Evolutionary conservation across 2,888 invertebrate genomes (phyloP).

Genomic region (Tetheella fluctuosa): DNA sequence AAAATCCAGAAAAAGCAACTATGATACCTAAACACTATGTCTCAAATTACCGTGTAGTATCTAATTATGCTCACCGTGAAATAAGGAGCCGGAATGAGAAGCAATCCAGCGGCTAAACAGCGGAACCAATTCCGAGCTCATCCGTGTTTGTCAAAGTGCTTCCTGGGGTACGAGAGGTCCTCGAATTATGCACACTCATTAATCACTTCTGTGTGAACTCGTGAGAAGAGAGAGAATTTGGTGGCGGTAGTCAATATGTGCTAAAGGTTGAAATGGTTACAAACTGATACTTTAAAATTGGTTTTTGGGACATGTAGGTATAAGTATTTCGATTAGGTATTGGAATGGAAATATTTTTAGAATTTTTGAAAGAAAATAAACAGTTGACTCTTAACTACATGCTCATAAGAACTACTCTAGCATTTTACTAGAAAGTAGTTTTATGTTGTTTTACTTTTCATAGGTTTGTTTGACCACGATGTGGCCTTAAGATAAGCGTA

Average conservation of each 20-base stretch:
- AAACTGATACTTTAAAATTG: too few species aligned
- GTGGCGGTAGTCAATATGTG: neutral
- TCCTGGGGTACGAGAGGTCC: constrained; percentile 54
- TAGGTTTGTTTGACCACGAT: too few species aligned
- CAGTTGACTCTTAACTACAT: too few species aligned
- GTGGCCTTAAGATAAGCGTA: too few species aligned
- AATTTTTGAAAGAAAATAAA: too few species aligned
- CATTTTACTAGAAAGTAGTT: too few species aligned
- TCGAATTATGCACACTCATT: constrained; percentile 25
- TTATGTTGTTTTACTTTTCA: too few species aligned
- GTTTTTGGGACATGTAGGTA: too few species aligned
- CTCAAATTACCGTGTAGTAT: constrained; percentile 45
- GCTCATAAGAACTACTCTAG: too few species aligned
- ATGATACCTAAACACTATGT: constrained; percentile 30
- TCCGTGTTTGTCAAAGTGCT: constrained; percentile 78
- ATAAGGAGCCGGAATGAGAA: constrained; percentile 50
- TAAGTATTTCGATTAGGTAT: too few species aligned
- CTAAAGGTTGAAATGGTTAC: neutral
- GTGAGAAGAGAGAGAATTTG: constrained; percentile 7
- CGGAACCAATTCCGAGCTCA: constrained; percentile 78
- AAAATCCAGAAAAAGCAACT: neutral
- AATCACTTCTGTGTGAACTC: constrained; percentile 10
- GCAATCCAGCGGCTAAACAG: constrained; percentile 70
- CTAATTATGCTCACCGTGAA: constrained; percentile 50
- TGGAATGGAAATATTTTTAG: too few species aligned